A percentile compares a stretch with the other conserved stretches of the same genome.
Evolutionary conservation across 2,888 invertebrate genomes (phyloP).

Genomic region (Megaustenia siamemsis): DNA sequence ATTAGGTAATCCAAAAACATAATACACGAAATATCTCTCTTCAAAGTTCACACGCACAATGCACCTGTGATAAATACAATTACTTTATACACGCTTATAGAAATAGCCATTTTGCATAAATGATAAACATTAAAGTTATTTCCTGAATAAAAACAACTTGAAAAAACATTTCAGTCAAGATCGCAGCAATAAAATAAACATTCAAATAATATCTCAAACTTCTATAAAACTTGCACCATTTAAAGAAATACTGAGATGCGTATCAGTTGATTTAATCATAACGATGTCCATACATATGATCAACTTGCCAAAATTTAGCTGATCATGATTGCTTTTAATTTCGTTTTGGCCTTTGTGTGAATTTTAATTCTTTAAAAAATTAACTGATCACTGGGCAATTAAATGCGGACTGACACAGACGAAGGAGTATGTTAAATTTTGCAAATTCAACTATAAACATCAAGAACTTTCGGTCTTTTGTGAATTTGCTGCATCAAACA

Average conservation of each 20-base stretch:
- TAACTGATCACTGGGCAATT: too few relatives aligned
- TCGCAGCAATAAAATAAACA: neutral
- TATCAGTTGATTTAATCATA: neutral
- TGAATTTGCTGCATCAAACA: conserved; percentile 77
- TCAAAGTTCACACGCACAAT: neutral
- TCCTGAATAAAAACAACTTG: conserved; percentile 13
- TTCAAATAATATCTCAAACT: neutral
- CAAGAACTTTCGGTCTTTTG: neutral
- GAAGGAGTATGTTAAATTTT: neutral
- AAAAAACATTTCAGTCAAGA: neutral
- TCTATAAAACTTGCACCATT: neutral
- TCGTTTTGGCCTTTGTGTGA: too few relatives aligned
- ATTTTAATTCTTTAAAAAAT: too few relatives aligned
- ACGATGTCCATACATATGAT: too few relatives aligned
- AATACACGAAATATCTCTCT: neutral
- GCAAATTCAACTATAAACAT: neutral
- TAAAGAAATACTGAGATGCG: neutral
- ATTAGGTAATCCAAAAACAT: neutral
- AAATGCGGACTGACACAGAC: too few relatives aligned
- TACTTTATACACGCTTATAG: neutral
- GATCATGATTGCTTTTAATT: too few relatives aligned
- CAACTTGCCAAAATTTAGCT: too few relatives aligned
- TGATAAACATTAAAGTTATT: conserved; percentile 22
- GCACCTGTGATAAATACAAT: neutral
- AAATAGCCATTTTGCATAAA: conserved; percentile 13